Evolutionary conservation across 2,113 vertebrate genomes (phyloP).

Genomic region (Pseudorasbora parva): DNA sequence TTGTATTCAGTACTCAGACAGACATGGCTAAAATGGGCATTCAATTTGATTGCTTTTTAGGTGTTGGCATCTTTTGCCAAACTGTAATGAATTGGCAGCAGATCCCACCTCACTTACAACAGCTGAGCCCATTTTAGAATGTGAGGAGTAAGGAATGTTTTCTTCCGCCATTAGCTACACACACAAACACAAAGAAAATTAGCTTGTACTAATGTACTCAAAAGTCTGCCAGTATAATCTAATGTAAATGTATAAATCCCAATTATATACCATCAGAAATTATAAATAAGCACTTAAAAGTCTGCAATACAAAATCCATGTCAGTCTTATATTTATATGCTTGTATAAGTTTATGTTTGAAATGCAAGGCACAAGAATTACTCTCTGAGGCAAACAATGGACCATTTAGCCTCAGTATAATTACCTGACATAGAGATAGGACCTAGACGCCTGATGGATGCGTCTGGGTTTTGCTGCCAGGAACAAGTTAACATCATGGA

Average conservation of each 20-base stretch:
- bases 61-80: conserved; percentile 32
- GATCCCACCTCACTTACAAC: conserved; percentile 33
- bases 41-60: conserved; percentile 28
- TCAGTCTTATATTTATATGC: not conserved
- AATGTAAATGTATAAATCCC: not conserved
- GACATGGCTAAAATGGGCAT: conserved; percentile 31
- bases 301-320: not conserved
- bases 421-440: not conserved
- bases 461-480: not conserved
- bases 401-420: not conserved
- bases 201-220: too few relatives aligned
- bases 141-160: conserved; percentile 23
- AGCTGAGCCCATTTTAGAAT: conserved; percentile 43
- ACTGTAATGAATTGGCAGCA: conserved; percentile 49
- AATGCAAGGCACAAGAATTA: not conserved
- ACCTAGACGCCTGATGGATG: not conserved
- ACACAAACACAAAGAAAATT: too few relatives aligned
- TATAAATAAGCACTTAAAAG: not conserved
- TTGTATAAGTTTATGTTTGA: not conserved
- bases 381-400: not conserved
- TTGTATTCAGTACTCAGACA: not conserved
- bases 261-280: not conserved
- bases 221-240: not conserved
- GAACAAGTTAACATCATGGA: not conserved
- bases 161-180: not conserved